A percentile compares a stretch with the other conserved stretches of the same genome.
phyloP scores from a whole-genome alignment of 2,888 invertebrate species.

The Argyresthia albistria region DNA sequence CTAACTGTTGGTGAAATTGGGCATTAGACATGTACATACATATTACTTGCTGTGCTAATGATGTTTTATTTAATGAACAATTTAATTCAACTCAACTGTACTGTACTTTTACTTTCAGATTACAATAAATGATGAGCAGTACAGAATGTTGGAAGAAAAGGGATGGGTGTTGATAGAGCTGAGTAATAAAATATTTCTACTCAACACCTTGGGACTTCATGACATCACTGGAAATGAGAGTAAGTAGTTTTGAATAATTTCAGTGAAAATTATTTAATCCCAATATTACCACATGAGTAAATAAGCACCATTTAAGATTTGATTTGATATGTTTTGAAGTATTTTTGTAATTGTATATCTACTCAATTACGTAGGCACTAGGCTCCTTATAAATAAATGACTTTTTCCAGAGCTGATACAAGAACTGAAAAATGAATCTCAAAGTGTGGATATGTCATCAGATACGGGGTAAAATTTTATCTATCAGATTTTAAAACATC shows the following conservation, averaged over 20 bases:
- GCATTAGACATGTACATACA: too few species aligned
- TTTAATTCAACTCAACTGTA: too few species aligned
- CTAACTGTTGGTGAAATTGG: too few species aligned
- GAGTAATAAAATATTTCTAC: constrained; percentile 44
- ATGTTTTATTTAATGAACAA: too few species aligned
- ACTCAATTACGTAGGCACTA: too few species aligned
- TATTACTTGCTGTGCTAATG: too few species aligned
- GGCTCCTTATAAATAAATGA: too few species aligned
- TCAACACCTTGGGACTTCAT: constrained; percentile 50
- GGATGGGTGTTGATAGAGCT: constrained; percentile 57
- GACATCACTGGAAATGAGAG: constrained; percentile 33
- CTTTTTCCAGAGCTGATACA: constrained; percentile 37
- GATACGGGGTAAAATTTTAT: too few species aligned
- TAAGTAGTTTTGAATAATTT: not conserved
- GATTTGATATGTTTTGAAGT: constrained; percentile 3
- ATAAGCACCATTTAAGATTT: not conserved
- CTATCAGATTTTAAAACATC: too few species aligned
- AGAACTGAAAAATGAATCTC: constrained; percentile 32
- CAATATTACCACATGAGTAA: not conserved
- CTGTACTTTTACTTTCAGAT: constrained; percentile 34
- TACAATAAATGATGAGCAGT: constrained; percentile 52
- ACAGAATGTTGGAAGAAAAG: constrained; percentile 44
- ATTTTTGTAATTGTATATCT: not conserved
- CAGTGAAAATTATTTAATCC: not conserved
- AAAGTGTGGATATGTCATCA: not conserved